A percentile compares a stretch with the other conserved stretches of the same genome.
Conservation (phyloP, 2,797 vertebrate species). For the Microctenopoma steveboyesi region DNA sequence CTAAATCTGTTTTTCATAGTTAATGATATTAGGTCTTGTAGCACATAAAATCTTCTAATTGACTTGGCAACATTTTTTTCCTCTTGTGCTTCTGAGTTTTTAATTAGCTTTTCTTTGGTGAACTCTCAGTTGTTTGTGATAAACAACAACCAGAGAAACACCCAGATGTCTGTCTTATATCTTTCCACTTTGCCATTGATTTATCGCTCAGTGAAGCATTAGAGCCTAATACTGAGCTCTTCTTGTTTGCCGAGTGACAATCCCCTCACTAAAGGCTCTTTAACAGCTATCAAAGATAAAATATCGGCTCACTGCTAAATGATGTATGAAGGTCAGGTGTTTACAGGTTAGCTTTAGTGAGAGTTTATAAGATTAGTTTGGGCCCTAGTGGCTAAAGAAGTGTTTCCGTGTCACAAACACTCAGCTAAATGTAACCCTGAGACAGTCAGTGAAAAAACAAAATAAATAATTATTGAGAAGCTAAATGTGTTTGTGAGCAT, state of each 20-base stretch:
- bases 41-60: constrained; percentile 32
- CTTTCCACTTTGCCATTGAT: constrained; percentile 27
- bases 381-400: background rate
- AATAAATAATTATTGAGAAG: background rate
- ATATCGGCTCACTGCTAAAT: constrained; percentile 7
- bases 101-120: background rate
- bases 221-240: constrained; percentile 9
- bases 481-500: background rate
- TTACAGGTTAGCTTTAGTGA: constrained; percentile 12
- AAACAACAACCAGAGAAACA: constrained; percentile 26
- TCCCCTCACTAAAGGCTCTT: constrained; percentile 7
- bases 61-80: background rate
- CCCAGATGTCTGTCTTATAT: constrained; percentile 7
- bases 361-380: background rate
- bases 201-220: constrained; percentile 19
- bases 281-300: constrained; percentile 26
- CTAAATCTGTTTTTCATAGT: constrained; percentile 64
- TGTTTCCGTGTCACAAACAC: background rate
- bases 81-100: background rate
- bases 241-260: constrained; percentile 1
- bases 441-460: background rate
- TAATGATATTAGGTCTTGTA: constrained; percentile 32
- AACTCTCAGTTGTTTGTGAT: constrained; percentile 5
- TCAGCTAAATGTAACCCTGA: background rate
- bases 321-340: background rate